Conservation (phyloP, 2,797 vertebrate genomes). For the Semotilus atromaculatus region DNA sequence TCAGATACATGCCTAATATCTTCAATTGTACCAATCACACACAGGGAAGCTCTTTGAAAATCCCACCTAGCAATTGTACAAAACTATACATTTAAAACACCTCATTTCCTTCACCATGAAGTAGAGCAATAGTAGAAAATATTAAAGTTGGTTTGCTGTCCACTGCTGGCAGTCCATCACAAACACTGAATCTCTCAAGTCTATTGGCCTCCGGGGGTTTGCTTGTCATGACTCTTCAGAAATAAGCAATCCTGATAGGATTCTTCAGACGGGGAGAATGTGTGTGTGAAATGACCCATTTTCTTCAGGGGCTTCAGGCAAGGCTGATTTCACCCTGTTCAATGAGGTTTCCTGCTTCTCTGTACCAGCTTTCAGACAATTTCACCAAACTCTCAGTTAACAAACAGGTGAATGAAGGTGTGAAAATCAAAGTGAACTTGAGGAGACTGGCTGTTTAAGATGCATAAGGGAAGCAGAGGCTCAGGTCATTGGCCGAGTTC, state of each 20-base stretch:
- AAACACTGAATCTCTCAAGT: conserved; percentile 50
- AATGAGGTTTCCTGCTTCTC: conserved; percentile 43
- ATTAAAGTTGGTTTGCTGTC: conserved; percentile 68
- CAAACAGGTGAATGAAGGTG: conserved; percentile 50
- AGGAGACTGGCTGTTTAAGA: conserved; percentile 34
- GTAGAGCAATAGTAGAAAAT: conserved; percentile 68
- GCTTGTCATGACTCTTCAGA: conserved; percentile 56
- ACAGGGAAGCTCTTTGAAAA: conserved; percentile 69
- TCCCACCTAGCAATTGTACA: conserved; percentile 75
- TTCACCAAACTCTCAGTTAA: conserved; percentile 45
- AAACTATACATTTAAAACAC: conserved; percentile 85
- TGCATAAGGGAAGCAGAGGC: conserved; percentile 4
- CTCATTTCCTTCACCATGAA: conserved; percentile 72
- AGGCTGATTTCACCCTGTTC: conserved; percentile 51
- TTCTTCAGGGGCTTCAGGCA: conserved; percentile 45
- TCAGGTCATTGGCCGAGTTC: not conserved
- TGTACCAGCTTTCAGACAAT: conserved; percentile 46
- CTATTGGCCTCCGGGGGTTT: conserved; percentile 45
- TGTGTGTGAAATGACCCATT: conserved; percentile 58
- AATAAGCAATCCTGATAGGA: conserved; percentile 59
- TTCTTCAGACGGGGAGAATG: conserved; percentile 54
- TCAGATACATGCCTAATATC: conserved; percentile 66
- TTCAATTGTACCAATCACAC: conserved; percentile 69
- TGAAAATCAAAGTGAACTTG: conserved; percentile 50
- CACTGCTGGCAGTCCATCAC: conserved; percentile 45